Evolutionary conservation across 2,888 invertebrate genomes (phyloP), one percentile per base, ranked within the genome.

Genomic region (Vanessa cardui): DNA sequence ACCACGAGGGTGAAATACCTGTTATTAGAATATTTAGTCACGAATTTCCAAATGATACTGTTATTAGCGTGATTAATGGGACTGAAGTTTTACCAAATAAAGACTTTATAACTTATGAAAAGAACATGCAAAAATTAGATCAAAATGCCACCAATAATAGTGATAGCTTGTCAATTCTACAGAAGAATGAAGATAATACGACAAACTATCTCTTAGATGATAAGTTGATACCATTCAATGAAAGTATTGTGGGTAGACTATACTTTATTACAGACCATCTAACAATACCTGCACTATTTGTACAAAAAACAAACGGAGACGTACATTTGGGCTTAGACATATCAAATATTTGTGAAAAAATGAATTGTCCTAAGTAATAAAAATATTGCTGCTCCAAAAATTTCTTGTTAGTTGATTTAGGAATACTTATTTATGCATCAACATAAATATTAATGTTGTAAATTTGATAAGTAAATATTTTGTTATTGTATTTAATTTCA

Each of bases 261-360:
- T 79, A 76, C 63, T 78, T 81, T 69, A 54, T 76, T n/a, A 78
- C 76, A 60, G 75, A 72, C 2, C 59, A 71, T 16, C 68, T 76
- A 20, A 73, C 74, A 15, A 73, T 84, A 33, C 83, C 84, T 31
- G 77, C 77, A n/a, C 77, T 73, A 21, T 81, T 83, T 58, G 71
- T 80, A 5, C 83, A 83, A 75, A 73, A 77, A 18, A 26, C 75
- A 0, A 73, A 76, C 26, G 83, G 82, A 7, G 64, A 77, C 64
- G 66, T 83, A 44, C 68, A 76, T 49, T 58, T 84, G 33, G 79
- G 80, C 16, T 70, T 84, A 18, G 79, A 84, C 64, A 80, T 79
- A 4, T 64, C 67, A 9, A 72, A 73, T n/a, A 62, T 84, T 58
- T 84, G 83, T 61, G 39, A 77, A 44, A 69, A 60, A 58, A 46